A percentile compares a stretch with the other conserved stretches of the same genome.
These are phyloP conservation scores for Potamilus streckersoni DNA, from an alignment of 1,140 invertebrate species.

Conservation along the genomic window DNA sequence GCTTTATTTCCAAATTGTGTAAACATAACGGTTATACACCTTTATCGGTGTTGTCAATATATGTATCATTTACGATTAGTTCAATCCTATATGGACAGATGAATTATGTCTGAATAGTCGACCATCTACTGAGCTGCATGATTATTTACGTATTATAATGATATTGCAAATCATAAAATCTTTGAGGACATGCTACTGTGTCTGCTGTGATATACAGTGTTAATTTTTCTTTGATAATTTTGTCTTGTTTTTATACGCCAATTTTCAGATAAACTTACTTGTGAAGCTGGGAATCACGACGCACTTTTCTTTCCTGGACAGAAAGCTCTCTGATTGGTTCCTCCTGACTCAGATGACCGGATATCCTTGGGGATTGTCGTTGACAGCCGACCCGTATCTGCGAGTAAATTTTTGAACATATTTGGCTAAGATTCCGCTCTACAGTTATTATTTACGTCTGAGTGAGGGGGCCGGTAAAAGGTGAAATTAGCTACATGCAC, in stretches of 20 bases:
- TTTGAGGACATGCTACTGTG: neutral
- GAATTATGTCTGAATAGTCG: neutral
- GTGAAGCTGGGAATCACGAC: slow-evolving; percentile 35
- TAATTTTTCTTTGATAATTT: neutral
- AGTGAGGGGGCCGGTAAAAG: neutral
- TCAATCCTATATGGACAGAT: neutral
- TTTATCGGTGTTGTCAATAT: no score
- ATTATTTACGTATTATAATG: neutral
- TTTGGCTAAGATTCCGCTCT: slow-evolving; percentile 19
- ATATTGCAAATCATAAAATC: neutral
- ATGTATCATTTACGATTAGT: no score
- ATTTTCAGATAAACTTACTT: slow-evolving; percentile 29
- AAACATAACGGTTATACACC: no score
- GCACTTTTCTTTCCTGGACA: slow-evolving; percentile 38
- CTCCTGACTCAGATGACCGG: slow-evolving; percentile 38
- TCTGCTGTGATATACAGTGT: neutral
- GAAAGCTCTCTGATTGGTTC: slow-evolving; percentile 39
- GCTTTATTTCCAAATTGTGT: no score
- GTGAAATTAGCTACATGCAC: neutral
- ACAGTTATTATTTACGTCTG: neutral
- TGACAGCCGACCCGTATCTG: slow-evolving; percentile 13
- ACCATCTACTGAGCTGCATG: neutral
- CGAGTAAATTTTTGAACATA: slow-evolving; percentile 7
- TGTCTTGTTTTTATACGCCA: neutral
- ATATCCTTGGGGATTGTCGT: slow-evolving; percentile 35